phyloP scores from a whole-genome alignment of 2,797 vertebrate genomes.

The Pempheris klunzingeri region DNA sequence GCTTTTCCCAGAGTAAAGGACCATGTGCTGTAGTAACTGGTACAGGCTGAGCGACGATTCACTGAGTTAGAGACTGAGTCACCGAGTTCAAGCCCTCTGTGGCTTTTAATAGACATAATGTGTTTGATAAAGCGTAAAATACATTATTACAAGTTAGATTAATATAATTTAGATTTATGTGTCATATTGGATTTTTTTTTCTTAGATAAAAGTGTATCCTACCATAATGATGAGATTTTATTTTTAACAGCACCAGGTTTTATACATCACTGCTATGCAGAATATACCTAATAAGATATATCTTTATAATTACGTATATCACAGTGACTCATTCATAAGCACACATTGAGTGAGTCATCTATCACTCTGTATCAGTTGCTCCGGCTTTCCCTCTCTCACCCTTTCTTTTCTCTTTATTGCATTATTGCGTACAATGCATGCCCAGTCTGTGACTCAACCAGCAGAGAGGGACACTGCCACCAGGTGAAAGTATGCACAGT shows the following conservation, averaged over 20 bases:
- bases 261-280: conserved; percentile 25
- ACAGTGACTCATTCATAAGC: conserved; percentile 69
- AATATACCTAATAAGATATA: conserved; percentile 39
- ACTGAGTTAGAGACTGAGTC: conserved; percentile 54
- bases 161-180: conserved; percentile 24
- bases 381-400: neutral
- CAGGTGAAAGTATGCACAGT: conserved; percentile 17
- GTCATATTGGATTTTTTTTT: conserved; percentile 2
- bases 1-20: neutral
- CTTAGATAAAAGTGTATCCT: conserved; percentile 21
- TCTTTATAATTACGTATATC: conserved; percentile 67
- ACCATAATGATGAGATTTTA: conserved; percentile 8
- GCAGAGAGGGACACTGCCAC: conserved; percentile 27
- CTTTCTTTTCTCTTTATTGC: conserved; percentile 40
- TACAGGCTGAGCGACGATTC: conserved; percentile 62
- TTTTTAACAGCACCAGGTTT: conserved; percentile 7
- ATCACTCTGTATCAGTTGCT: conserved; percentile 53
- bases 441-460: conserved; percentile 69
- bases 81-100: conserved; percentile 33
- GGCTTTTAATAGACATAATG: conserved; percentile 41
- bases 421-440: conserved; percentile 67
- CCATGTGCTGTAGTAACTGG: conserved; percentile 30
- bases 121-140: conserved; percentile 35
- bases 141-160: conserved; percentile 4
- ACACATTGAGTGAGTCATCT: conserved; percentile 73